Evolutionary conservation across 2,888 invertebrate species (phyloP), one percentile per base, ranked within the genome.

Genomic region (Saturnia pavonia): DNA sequence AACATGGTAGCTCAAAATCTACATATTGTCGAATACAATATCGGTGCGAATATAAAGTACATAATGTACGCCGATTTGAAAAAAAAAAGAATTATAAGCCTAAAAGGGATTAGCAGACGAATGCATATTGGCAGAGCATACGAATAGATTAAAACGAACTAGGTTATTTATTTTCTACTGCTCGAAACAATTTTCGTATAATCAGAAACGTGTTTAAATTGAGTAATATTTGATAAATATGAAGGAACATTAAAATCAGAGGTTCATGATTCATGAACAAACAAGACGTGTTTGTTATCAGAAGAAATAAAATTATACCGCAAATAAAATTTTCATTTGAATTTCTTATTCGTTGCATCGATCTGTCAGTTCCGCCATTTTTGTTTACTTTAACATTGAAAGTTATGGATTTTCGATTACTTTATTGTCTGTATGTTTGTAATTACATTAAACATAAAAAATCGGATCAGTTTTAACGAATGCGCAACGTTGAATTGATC

Each of bases 301-400:
- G 40, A 65, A 65, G 34, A 40, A 65, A 65, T 65, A 65, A 65
- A 65, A 65, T 65, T 65, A 65, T 40, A 65, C 65, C 34, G n/a
- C 65, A 7, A 65, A 65, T 65, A 65, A 34, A n/a, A 40, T 65
- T 40, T 40, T 65, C 65, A 65, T 65, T 65, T 65, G 40, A 65
- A 65, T 65, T 65, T 65, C 65, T 65, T 65, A 65, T 40, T 65
- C 65, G 65, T 40, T 65, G 65, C 65, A 65, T 65, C 65, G 65
- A 40, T 65, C 65, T 65, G 65, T 65, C 65, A 65, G 65, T 40
- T 34, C 40, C 40, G 65, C 65, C 40, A 65, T 65, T 40, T 65
- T 65, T 65, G 65, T 65, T 65, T 65, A 65, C 11, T 34, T n/a
- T 11, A 40, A n/a, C 65, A 16, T 34, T n/a, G 65, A 40, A 40